Percentiles rank a stretch among this genome's conserved stretches.
phyloP scores from a whole-genome alignment of 2,888 invertebrate species.

The Macrophya alboannulata region DNA sequence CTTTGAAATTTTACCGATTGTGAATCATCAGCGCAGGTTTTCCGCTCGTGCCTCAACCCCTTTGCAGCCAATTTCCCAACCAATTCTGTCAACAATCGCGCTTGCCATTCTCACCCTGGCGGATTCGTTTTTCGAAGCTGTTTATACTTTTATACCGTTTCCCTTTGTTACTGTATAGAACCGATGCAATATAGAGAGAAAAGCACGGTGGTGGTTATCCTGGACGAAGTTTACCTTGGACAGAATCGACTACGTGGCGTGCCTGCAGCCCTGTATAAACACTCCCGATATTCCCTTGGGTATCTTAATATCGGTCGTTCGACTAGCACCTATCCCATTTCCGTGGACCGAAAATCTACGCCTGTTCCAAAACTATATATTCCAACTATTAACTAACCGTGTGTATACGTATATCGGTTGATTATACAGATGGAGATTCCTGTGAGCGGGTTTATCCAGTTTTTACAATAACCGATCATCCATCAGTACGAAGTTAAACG shows the following conservation, averaged over 20 bases:
- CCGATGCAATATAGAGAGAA: constrained; percentile 32
- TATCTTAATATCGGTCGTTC: constrained; percentile 29
- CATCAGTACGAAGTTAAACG: constrained; percentile 1
- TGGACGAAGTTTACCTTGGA: constrained; percentile 16
- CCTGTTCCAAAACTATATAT: constrained; percentile 30
- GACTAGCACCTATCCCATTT: constrained; percentile 22
- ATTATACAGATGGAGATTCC: background rate
- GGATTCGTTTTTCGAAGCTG: background rate
- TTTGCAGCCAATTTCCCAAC: constrained; percentile 28
- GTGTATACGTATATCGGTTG: background rate
- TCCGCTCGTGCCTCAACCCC: background rate
- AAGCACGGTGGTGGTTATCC: background rate
- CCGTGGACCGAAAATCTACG: constrained; percentile 31
- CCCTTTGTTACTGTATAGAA: background rate
- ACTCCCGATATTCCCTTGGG: constrained; percentile 31
- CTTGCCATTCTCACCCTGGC: background rate
- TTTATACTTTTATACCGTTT: constrained; percentile 7
- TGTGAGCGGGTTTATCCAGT: background rate
- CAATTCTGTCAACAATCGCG: constrained; percentile 40
- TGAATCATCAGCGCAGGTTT: constrained; percentile 4
- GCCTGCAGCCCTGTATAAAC: constrained; percentile 34
- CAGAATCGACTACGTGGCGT: constrained; percentile 39
- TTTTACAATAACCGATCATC: constrained; percentile 18
- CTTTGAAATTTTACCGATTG: constrained; percentile 9
- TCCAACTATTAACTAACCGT: background rate